A percentile compares a stretch with the other conserved stretches of the same genome.
phyloP scores from a whole-genome alignment of 2,113 vertebrate species.

The Pygoscelis antarcticus region DNA sequence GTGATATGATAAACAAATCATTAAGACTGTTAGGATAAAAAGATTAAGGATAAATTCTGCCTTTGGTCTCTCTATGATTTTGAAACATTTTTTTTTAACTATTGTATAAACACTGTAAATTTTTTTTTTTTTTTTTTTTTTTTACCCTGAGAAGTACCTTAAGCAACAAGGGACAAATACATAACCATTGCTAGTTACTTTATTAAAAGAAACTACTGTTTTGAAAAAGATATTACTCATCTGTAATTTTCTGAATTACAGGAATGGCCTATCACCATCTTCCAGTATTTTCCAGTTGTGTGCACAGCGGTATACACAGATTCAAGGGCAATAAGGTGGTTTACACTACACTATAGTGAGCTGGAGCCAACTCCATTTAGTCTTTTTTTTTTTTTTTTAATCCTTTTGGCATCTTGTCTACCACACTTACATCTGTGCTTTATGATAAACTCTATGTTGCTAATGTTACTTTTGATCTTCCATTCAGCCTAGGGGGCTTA shows the following conservation, averaged over 20 bases:
- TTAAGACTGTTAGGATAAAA: neutral
- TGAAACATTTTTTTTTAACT: neutral
- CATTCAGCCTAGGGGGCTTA: neutral
- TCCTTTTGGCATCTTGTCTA: neutral
- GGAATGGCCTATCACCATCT: neutral
- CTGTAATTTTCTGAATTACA: neutral
- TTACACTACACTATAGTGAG: neutral
- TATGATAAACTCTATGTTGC: neutral
- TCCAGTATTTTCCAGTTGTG: neutral
- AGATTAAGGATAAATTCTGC: neutral
- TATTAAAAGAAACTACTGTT: neutral
- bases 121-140: too few species aligned
- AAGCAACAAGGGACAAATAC: neutral
- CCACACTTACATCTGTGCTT: neutral
- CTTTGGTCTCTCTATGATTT: neutral
- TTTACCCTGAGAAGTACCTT: neutral
- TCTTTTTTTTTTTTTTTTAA: neutral
- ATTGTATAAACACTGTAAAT: neutral
- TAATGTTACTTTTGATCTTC: neutral
- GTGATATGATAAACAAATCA: neutral
- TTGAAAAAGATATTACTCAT: neutral
- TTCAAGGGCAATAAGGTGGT: neutral
- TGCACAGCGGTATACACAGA: neutral
- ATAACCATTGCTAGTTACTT: neutral
- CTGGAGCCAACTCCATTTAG: neutral